phyloP scores from a whole-genome alignment of 2,113 vertebrate species.

The Limnothrissa miodon region DNA sequence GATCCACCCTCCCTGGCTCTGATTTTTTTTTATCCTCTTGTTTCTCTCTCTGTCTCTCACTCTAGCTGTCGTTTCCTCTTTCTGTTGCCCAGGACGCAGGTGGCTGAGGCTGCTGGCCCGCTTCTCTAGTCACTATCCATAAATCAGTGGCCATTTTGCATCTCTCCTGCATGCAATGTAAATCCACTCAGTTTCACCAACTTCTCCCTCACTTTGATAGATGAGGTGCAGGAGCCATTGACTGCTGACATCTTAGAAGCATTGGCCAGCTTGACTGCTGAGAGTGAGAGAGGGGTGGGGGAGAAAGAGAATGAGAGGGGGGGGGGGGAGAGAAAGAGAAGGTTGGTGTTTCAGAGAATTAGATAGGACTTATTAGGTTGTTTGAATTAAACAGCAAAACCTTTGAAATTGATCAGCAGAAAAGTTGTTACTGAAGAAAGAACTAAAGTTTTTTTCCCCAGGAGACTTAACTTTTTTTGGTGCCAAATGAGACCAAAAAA shows the following conservation, averaged over 20 bases:
- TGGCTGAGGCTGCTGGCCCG: constrained; percentile 65
- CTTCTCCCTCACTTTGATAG: constrained; percentile 64
- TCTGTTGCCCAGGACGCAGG: constrained; percentile 29
- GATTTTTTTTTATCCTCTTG: constrained; percentile 40
- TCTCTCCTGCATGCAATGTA: constrained; percentile 66
- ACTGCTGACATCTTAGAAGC: constrained; percentile 52
- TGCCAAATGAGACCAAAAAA: background rate
- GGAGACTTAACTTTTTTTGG: background rate
- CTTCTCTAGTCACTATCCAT: constrained; percentile 60
- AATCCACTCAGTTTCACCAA: constrained; percentile 66
- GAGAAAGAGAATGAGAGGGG: background rate
- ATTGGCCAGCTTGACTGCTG: background rate
- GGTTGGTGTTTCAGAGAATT: background rate
- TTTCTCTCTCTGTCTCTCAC: constrained; percentile 19
- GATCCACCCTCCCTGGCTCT: constrained; percentile 25
- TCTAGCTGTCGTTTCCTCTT: background rate
- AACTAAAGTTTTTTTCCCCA: background rate
- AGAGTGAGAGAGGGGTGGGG: background rate
- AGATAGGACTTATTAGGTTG: constrained; percentile 2
- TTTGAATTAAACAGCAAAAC: background rate
- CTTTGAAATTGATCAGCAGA: constrained; percentile 11
- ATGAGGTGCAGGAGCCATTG: constrained; percentile 57
- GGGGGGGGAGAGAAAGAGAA: background rate
- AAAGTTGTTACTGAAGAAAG: background rate
- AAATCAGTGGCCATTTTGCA: constrained; percentile 74